A percentile compares a stretch with the other conserved stretches of the same genome.
Evolutionary conservation across 1,140 invertebrate species (phyloP).

Genomic region (Halesus radiatus): DNA sequence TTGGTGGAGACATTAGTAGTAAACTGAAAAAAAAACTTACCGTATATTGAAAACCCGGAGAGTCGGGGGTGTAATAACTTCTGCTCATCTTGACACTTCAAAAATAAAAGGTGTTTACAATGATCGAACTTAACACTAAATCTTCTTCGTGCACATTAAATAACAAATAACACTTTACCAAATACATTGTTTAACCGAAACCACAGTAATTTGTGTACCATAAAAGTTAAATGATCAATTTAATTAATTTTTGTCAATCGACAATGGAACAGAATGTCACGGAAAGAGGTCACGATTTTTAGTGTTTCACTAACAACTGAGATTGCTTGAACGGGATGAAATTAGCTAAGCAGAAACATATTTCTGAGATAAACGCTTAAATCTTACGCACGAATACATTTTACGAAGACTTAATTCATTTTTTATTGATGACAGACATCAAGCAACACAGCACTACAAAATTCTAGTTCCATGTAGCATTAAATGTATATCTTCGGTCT

Average conservation of each 20-base stretch:
- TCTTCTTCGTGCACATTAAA: not conserved
- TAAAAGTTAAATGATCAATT: too few relatives aligned
- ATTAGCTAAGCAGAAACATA: too few relatives aligned
- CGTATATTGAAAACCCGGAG: conserved; percentile 49
- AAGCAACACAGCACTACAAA: conserved; percentile 1
- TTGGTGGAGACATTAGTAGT: too few relatives aligned
- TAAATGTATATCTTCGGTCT: not conserved
- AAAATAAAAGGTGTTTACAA: not conserved
- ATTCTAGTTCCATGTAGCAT: too few relatives aligned
- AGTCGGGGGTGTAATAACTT: conserved; percentile 47
- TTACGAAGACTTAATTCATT: not conserved
- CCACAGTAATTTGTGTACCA: not conserved
- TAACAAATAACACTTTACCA: not conserved
- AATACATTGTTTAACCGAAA: not conserved
- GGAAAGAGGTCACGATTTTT: conserved; percentile 20
- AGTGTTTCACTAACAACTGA: not conserved
- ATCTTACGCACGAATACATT: too few relatives aligned
- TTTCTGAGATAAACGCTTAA: too few relatives aligned
- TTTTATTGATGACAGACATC: not conserved
- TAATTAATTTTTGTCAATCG: not conserved
- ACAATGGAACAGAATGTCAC: conserved; percentile 13
- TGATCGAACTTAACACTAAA: too few relatives aligned
- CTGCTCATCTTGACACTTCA: conserved; percentile 48
- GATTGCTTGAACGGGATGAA: not conserved
- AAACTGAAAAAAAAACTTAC: conserved; percentile 30